Base-by-base conservation (phyloP, 2,113 vertebrate species). In the Ciconia stormi region DNA sequence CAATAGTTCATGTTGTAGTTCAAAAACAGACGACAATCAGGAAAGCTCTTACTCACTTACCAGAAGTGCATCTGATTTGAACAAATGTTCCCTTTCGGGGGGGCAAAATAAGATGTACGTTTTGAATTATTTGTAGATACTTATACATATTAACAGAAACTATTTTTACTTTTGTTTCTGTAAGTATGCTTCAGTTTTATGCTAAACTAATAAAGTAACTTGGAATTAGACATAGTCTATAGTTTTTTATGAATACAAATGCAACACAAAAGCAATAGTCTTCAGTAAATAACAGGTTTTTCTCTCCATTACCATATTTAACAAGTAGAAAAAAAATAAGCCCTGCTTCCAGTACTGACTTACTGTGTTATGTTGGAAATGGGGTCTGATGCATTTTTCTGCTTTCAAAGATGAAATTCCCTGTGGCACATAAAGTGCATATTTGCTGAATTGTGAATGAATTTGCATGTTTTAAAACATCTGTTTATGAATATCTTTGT, bases 391-490 rank as follows among this genome's bases (percentile, higher is more conserved):
- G n/a, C 38, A 79, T 96, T 95, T 96, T 86, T 87, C 70, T 97
- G 47, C 70, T 91, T 96, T 72, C 94, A 90, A 78, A 87, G 76
- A 94, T 90, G 82, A 67, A 95, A 96, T 91, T 95, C 62, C 82
- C 88, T 47, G 17, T 90, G 78, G 86, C 40, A 83, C 18, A 84
- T 19, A 82, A 93, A 86, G 30, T 49, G 59, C 82, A 25, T 95
- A 58, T 94, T 94, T 96, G 89, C 70, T 89, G 53, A 95, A 86
- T 69, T 93, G 63, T 89, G 47, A 81, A 70, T 8, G 63, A 74
- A 97, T 97, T 96, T 96, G 89, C 86, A 98, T 97, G 96, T 95
- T 94, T 94, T 2, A 95, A 93, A 95, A 90, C 87, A 96, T 95
- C 90, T 96, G 84, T 96, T 96, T 97, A 92, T 96, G 88, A 97